Conservation (phyloP, 2,113 vertebrate genomes). For the Holacanthus passer region DNA sequence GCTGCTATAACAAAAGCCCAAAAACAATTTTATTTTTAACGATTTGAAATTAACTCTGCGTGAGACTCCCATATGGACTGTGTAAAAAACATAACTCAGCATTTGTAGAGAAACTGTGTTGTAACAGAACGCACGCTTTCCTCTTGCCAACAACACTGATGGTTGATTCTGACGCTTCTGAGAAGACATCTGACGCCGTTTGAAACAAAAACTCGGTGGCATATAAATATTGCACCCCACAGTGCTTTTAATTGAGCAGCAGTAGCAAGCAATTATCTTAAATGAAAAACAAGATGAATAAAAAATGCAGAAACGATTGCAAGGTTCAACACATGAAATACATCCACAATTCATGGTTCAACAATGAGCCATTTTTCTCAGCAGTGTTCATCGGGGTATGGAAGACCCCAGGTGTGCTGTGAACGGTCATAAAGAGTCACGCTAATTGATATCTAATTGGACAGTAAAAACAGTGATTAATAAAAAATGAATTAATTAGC, state of each 20-base stretch:
- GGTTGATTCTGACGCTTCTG: constrained; percentile 17
- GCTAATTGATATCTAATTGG: not conserved
- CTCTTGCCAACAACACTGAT: not conserved
- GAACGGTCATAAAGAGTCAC: not conserved
- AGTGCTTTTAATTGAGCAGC: not conserved
- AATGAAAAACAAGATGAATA: not conserved
- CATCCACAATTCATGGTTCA: too few relatives aligned
- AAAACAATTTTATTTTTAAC: too few relatives aligned
- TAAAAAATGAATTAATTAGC: too few relatives aligned
- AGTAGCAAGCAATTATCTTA: not conserved
- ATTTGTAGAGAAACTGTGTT: constrained; percentile 17
- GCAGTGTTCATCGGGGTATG: not conserved
- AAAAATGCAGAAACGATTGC: too few relatives aligned
- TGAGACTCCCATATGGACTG: not conserved
- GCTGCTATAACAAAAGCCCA: not conserved
- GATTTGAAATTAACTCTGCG: not conserved
- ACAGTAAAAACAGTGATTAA: not conserved
- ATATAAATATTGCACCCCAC: not conserved
- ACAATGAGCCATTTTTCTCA: not conserved
- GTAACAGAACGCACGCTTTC: not conserved
- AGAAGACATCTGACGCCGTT: constrained; percentile 16
- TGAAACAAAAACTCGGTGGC: not conserved
- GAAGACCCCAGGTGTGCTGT: not conserved
- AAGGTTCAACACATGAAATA: not conserved
- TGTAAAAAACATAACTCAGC: not conserved